Percentiles rank a stretch among this genome's conserved stretches.
Evolutionary conservation across 1,140 invertebrate species (phyloP).

Genomic region (Pogonomyrmex californicus): DNA sequence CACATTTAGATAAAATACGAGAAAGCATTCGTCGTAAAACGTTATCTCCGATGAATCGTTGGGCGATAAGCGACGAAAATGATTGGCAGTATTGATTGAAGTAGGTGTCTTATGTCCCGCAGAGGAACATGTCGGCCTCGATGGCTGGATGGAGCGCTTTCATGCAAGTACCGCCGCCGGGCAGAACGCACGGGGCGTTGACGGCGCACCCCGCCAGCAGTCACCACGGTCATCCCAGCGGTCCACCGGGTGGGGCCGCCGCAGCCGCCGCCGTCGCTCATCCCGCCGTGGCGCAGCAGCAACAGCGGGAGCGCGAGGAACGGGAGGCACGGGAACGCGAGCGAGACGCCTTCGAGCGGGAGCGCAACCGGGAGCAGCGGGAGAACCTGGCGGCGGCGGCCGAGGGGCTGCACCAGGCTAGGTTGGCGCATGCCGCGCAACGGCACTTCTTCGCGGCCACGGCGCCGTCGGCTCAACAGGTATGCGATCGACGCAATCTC

Average conservation of each 20-base stretch:
- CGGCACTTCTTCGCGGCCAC: constrained; percentile 82
- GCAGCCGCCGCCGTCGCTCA: constrained; percentile 78
- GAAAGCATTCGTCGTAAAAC: not conserved
- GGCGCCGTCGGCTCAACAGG: constrained; percentile 83
- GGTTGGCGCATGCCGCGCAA: constrained; percentile 80
- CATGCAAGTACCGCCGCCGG: constrained; percentile 82
- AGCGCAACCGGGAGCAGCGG: constrained; percentile 76
- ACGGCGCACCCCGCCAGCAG: constrained; percentile 69
- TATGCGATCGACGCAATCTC: constrained; percentile 46
- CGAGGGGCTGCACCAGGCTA: constrained; percentile 81
- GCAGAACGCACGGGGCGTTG: constrained; percentile 78
- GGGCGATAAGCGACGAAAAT: constrained; percentile 17
- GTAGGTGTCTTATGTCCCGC: constrained; percentile 85
- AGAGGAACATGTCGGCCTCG: constrained; percentile 85
- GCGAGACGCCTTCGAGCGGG: constrained; percentile 83
- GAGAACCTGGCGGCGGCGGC: constrained; percentile 75
- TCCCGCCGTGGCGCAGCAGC: constrained; percentile 78
- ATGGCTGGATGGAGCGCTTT: constrained; percentile 84
- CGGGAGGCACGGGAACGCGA: constrained; percentile 80
- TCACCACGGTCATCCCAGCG: constrained; percentile 78
- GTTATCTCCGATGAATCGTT: not conserved
- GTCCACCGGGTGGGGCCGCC: constrained; percentile 69
- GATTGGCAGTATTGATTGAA: constrained; percentile 85
- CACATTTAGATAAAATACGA: not conserved
- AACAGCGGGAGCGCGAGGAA: constrained; percentile 76